Percentiles rank a stretch among this genome's conserved stretches.
Conservation (phyloP, 1,140 invertebrate genomes). For the Contarinia nasturtii region DNA sequence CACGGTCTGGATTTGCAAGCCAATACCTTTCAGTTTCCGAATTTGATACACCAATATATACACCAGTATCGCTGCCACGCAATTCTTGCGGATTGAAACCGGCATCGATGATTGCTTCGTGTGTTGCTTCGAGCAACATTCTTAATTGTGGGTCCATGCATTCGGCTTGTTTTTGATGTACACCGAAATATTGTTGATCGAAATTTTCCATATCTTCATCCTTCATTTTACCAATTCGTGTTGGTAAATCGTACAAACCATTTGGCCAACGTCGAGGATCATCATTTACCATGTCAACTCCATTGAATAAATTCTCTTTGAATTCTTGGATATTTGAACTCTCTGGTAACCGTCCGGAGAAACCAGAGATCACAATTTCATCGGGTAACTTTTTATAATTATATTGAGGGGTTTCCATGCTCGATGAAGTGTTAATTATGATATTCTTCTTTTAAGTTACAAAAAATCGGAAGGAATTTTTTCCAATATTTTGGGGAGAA, state of each 20-base stretch:
- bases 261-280: slow-evolving; percentile 63
- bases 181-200: slow-evolving; percentile 82
- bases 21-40: slow-evolving; percentile 74
- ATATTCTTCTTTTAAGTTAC: no score
- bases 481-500: no score
- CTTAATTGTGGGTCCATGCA: slow-evolving; percentile 91
- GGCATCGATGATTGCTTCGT: slow-evolving; percentile 91
- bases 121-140: no score
- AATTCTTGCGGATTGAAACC: slow-evolving; percentile 64
- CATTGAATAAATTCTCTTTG: slow-evolving; percentile 62
- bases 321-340: slow-evolving; percentile 78
- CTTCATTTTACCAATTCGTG: slow-evolving; percentile 75
- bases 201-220: slow-evolving; percentile 73
- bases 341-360: slow-evolving; percentile 80
- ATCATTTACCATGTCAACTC: slow-evolving; percentile 74
- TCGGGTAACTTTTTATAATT: no score
- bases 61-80: no score
- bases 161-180: slow-evolving; percentile 83
- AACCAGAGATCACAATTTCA: slow-evolving; percentile 73
- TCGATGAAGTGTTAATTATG: no score
- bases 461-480: no score
- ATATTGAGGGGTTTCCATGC: no score
- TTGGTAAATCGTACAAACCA: slow-evolving; percentile 62
- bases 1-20: slow-evolving; percentile 47
- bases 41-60: slow-evolving; percentile 69